Evolutionary conservation across 2,888 invertebrate species (phyloP).

Genomic region (Dichetophora obliterata): DNA sequence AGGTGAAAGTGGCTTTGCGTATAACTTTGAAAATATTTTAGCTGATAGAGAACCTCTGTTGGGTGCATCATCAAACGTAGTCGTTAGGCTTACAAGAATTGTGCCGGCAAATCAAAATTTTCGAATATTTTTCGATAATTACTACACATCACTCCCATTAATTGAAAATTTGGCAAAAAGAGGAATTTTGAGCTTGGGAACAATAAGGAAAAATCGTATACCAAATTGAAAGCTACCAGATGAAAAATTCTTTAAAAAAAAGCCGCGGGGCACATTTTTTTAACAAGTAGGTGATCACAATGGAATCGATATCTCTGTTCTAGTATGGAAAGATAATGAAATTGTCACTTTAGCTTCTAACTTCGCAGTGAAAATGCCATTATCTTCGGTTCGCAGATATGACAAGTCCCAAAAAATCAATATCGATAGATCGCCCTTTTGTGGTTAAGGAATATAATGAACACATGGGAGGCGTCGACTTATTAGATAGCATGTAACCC

Average conservation of each 20-base stretch:
- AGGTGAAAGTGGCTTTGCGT: background rate
- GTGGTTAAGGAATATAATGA: slow-evolving; percentile 15
- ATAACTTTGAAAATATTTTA: background rate
- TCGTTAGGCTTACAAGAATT: background rate
- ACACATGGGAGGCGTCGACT: slow-evolving; percentile 14
- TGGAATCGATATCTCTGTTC: too few species aligned
- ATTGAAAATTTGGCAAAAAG: slow-evolving; percentile 31
- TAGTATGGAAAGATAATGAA: too few species aligned
- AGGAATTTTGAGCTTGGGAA: slow-evolving; percentile 32
- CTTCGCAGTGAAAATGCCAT: too few species aligned
- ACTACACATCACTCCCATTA: slow-evolving; percentile 35
- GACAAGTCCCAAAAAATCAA: background rate
- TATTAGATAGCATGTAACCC: background rate
- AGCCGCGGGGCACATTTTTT: too few species aligned
- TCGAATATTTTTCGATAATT: slow-evolving; percentile 36
- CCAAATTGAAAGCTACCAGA: slow-evolving; percentile 19
- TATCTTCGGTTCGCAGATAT: too few species aligned
- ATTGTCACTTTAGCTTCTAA: background rate
- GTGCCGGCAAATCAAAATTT: background rate
- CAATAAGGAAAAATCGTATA: slow-evolving; percentile 5
- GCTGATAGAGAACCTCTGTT: background rate
- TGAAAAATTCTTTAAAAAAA: background rate
- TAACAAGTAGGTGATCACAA: too few species aligned
- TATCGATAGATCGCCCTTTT: slow-evolving; percentile 4
- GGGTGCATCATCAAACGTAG: background rate